phyloP scores from a whole-genome alignment of 2,888 invertebrate species.

The Sthenelais limicola region DNA sequence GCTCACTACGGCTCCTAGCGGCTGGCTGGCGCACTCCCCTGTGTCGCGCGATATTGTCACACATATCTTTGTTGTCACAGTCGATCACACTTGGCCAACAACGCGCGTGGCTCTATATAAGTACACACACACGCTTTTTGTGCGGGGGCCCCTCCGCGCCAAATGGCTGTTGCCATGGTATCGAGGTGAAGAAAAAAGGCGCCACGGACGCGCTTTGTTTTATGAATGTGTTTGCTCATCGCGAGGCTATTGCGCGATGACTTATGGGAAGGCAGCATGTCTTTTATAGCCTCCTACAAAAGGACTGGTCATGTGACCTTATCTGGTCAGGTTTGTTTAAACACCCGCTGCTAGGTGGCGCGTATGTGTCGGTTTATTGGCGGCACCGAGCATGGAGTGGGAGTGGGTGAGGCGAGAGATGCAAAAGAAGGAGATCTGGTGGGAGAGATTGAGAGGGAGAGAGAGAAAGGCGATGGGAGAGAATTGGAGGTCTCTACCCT shows the following conservation, averaged over 20 bases:
- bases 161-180: constrained; percentile 30
- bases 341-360: no score
- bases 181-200: constrained; percentile 4
- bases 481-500: neutral
- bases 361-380: no score
- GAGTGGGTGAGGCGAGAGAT: neutral
- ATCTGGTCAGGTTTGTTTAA: neutral
- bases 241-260: constrained; percentile 29
- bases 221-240: constrained; percentile 39
- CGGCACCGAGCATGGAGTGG: neutral
- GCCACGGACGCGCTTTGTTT: constrained; percentile 33
- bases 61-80: constrained; percentile 40
- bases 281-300: constrained; percentile 32
- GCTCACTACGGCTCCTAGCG: constrained; percentile 14
- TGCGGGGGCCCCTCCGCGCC: neutral
- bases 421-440: neutral
- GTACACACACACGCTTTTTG: constrained; percentile 21
- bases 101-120: constrained; percentile 25
- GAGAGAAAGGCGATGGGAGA: neutral
- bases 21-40: constrained; percentile 7
- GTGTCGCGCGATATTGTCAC: constrained; percentile 37
- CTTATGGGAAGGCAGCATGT: constrained; percentile 17
- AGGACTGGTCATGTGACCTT: constrained; percentile 7
- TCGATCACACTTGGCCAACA: constrained; percentile 37
- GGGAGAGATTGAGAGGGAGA: neutral